Base-by-base conservation (phyloP, 2,888 invertebrate species). In the Amphipoea lucens region DNA sequence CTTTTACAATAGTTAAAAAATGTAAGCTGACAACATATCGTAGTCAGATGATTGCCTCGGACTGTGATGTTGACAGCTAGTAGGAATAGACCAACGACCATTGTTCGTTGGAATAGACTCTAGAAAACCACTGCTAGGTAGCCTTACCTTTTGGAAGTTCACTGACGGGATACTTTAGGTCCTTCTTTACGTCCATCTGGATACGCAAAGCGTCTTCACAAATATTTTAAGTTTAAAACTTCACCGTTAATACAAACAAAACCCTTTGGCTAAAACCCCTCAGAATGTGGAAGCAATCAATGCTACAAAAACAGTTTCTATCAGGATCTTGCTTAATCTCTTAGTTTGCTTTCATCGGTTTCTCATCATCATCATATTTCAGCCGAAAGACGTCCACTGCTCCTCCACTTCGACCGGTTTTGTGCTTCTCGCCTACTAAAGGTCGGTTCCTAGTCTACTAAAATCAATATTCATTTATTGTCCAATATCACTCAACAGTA, bases 401-500 rank as follows among this genome's bases (percentile, higher is more conserved):
- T 29, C 29, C 29, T 29, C 1, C 29, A 29, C 29, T 29, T 29
- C 29, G 29, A 29, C 29, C 29, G 29, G 29, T 29, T 29, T 29
- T 29, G 29, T 29, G 29, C 29, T 29, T 29, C 29, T 29, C 29
- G 29, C 29, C 29, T 29, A 29, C 29, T 29, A 29, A 29, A 29
- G 29, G 29, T 29, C 29, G 29, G 7, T 51, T 78, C 78, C 29
- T 83, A 51, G 7, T 40, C 17, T n/a, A 29, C 17, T 54, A 60
- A 66, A 63, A 67, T 68, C 23, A 73, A 63, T 48, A 65, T 23
- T 6, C 14, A 78, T 73, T 72, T 1, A 72, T 40, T 42, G 14
- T 51, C 17, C 17, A 57, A 63, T 14, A 79, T 65, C 36, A 63
- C 48, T 73, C 48, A 62, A 69, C 29, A 65, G 69, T 84, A 66